Evolutionary conservation across 2,797 vertebrate species (phyloP).

Genomic region (Prionace glauca): DNA sequence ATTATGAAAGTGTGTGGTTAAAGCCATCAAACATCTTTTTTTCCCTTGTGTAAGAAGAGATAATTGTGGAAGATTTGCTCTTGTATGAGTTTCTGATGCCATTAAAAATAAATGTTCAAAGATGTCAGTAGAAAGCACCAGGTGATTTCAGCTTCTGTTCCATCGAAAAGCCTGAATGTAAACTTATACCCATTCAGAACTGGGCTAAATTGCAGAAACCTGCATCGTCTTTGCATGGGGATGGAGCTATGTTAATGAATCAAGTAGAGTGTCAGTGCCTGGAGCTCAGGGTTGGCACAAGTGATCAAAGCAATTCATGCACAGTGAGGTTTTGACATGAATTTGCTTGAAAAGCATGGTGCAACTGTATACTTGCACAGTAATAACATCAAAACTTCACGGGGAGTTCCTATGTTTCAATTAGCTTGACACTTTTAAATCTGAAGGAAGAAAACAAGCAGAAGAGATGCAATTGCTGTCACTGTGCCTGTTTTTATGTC

Average conservation of each 20-base stretch:
- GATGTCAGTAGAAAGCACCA: not conserved
- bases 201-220: not conserved
- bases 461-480: too few species aligned
- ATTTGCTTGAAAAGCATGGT: too few species aligned
- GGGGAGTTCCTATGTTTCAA: too few species aligned
- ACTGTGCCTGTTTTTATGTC: too few species aligned
- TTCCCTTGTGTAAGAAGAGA: not conserved
- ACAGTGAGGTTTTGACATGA: not conserved
- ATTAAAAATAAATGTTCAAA: not conserved
- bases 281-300: not conserved
- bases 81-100: not conserved
- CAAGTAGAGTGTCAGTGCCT: not conserved
- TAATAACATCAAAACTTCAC: too few species aligned
- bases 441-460: too few species aligned
- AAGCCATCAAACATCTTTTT: not conserved
- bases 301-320: not conserved
- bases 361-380: too few species aligned
- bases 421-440: too few species aligned
- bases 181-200: not conserved
- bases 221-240: not conserved
- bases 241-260: not conserved
- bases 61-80: not conserved
- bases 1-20: not conserved
- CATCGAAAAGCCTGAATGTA: not conserved
- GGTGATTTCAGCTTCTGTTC: not conserved